phyloP scores from a whole-genome alignment of 2,113 vertebrate genomes.

The Malaclemys terrapin region DNA sequence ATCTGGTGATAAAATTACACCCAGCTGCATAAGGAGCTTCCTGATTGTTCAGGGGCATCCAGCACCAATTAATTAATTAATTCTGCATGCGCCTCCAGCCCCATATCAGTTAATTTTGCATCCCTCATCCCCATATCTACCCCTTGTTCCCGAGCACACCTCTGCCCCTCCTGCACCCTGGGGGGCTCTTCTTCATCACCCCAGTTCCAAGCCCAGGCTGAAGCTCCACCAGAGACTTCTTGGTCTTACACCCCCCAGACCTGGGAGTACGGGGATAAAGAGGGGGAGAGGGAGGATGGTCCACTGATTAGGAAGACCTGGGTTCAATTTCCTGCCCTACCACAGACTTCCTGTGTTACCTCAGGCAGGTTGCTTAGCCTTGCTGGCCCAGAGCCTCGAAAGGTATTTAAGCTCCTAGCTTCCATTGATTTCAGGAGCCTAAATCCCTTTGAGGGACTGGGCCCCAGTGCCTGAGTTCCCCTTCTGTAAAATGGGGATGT shows the following conservation, averaged over 20 bases:
- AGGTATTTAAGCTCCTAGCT: no score
- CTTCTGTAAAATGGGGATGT: background rate
- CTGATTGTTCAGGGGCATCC: rapidly evolving
- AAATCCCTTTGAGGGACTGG: no score
- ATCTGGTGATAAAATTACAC: rapidly evolving
- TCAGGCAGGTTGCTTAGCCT: background rate
- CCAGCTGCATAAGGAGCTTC: rapidly evolving
- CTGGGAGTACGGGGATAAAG: no score
- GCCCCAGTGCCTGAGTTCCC: background rate
- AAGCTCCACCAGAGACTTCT: background rate
- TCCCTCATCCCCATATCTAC: background rate
- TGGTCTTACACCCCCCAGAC: no score
- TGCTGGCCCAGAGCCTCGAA: no score
- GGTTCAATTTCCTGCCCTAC: background rate
- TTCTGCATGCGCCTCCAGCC: rapidly evolving
- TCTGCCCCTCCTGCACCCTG: background rate
- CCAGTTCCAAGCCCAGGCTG: no score
- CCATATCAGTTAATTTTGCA: background rate
- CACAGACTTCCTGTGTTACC: background rate
- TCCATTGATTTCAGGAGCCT: no score
- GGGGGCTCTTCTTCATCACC: background rate
- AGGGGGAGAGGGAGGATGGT: background rate
- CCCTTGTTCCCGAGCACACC: no score
- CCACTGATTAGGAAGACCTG: background rate
- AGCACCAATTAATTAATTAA: rapidly evolving